Evolutionary conservation across 1,140 invertebrate species (phyloP).

Genomic region (Drosophila ogumai): DNA sequence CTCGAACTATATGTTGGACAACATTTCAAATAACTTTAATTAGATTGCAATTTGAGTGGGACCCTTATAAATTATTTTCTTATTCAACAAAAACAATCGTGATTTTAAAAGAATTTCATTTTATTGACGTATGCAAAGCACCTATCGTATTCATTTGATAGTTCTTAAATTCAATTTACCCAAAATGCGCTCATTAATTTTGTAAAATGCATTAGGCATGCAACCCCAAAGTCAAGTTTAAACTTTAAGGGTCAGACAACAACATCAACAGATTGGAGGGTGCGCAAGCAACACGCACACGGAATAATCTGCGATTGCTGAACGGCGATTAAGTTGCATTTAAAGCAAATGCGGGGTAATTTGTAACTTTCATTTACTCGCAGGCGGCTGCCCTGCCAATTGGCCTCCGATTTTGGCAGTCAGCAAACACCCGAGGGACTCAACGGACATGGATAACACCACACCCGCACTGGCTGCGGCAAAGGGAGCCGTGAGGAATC

Average conservation of each 20-base stretch:
- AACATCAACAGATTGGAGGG: conserved; percentile 34
- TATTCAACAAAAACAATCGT: not conserved
- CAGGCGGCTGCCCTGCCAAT: conserved; percentile 4
- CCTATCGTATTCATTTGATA: conserved; percentile 2
- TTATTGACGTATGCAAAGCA: conserved; percentile 2
- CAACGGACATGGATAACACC: conserved; percentile 51
- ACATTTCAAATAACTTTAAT: not conserved
- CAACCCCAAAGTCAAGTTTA: conserved; percentile 58
- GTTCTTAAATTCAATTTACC: conserved; percentile 64
- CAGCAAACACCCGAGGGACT: conserved; percentile 1
- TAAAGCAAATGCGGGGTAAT: conserved; percentile 61
- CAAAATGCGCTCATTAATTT: conserved; percentile 63
- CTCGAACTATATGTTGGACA: too few species aligned
- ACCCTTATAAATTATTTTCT: not conserved
- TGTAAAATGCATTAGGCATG: conserved; percentile 55
- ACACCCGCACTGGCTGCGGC: conserved; percentile 51
- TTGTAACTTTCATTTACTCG: conserved; percentile 42
- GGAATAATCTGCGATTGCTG: conserved; percentile 59
- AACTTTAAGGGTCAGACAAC: conserved; percentile 13
- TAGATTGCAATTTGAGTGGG: too few species aligned
- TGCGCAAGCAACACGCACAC: conserved; percentile 65
- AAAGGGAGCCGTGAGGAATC: conserved; percentile 65
- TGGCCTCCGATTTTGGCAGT: conserved; percentile 23
- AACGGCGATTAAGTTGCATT: conserved; percentile 55
- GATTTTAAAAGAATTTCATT: not conserved